These are phyloP conservation scores for Dasypogon diadema DNA, from an alignment of 2,888 invertebrate species.

Conservation along the genomic window DNA sequence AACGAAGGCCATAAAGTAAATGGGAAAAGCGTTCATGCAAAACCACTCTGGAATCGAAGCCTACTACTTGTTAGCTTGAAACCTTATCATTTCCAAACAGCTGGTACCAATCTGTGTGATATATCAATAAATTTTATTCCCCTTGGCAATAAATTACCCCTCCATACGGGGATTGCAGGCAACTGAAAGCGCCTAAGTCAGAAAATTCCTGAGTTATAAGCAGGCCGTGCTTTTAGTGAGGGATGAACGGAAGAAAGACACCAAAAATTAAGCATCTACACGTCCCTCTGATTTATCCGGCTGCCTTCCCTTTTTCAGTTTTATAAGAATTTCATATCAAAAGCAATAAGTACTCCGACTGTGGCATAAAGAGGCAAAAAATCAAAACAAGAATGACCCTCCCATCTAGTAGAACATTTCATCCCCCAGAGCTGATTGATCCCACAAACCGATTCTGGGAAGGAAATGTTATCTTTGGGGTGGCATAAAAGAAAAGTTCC, in stretches of 20 bases:
- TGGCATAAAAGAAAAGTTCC: conserved; percentile 44
- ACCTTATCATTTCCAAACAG: conserved; percentile 59
- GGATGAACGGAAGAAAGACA: conserved; percentile 21
- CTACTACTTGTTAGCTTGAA: background rate
- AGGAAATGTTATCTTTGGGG: conserved; percentile 45
- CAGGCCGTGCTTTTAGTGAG: background rate
- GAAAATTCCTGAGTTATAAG: conserved; percentile 1
- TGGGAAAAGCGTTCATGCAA: conserved; percentile 36
- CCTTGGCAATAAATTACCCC: conserved; percentile 59
- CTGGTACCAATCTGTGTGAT: conserved; percentile 60
- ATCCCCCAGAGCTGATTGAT: conserved; percentile 31
- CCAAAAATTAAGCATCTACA: conserved; percentile 39
- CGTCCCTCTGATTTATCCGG: background rate
- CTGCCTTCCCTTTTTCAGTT: background rate
- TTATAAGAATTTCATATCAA: conserved; percentile 40
- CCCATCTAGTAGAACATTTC: background rate
- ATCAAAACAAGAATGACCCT: conserved; percentile 25
- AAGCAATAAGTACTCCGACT: conserved; percentile 33
- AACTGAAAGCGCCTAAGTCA: background rate
- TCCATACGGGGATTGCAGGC: conserved; percentile 15
- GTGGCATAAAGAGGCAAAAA: background rate
- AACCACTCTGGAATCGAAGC: conserved; percentile 16
- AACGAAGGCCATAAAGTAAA: conserved; percentile 30
- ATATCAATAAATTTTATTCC: conserved; percentile 60
- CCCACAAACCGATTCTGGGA: conserved; percentile 40